Conservation (phyloP, 2,797 vertebrate species). For the Coracias cyanogaster region DNA sequence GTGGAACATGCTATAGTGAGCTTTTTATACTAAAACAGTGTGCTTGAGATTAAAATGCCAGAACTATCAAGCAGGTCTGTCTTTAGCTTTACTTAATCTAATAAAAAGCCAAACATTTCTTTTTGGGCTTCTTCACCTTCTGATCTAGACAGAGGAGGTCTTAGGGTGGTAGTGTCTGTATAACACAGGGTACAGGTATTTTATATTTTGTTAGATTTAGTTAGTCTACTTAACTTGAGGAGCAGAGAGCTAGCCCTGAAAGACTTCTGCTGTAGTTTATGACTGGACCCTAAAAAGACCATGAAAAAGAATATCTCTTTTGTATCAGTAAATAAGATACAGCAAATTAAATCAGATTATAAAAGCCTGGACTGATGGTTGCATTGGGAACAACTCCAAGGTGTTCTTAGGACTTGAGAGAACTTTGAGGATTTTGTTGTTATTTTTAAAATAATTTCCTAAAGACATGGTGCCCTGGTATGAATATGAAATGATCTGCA, state of each 20-base stretch:
- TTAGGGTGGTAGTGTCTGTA: not conserved
- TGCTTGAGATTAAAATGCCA: not conserved
- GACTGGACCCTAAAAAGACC: not conserved
- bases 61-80: not conserved
- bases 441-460: not conserved
- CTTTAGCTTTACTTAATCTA: not conserved
- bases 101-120: not conserved
- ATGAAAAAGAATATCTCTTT: not conserved
- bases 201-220: not conserved
- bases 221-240: not conserved
- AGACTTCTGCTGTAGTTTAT: not conserved
- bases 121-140: not conserved
- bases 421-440: not conserved
- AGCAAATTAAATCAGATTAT: not conserved
- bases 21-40: not conserved
- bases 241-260: not conserved
- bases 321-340: not conserved
- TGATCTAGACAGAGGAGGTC: not conserved
- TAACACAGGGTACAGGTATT: not conserved
- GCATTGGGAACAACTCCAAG: not conserved
- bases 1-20: not conserved
- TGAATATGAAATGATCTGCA: not conserved
- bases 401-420: not conserved
- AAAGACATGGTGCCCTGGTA: not conserved
- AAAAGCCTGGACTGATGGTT: not conserved